Evolutionary conservation across 2,113 vertebrate species (phyloP), one percentile per base, ranked within the genome.

Genomic region (Calidris pugnax): DNA sequence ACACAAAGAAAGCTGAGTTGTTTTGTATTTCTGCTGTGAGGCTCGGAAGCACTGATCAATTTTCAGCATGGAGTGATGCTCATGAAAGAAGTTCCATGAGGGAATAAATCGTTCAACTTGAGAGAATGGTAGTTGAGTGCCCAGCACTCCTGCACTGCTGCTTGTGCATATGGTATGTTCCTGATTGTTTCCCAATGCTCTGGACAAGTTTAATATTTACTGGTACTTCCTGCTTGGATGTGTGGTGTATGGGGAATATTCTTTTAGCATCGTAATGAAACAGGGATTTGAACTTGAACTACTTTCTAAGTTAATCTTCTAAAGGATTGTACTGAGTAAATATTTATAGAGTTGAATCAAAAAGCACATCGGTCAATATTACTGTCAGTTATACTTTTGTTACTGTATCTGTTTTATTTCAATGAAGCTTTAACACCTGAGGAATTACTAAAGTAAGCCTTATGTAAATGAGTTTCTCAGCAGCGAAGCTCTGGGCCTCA

Each of bases 311-410:
- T 85, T 92, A 50, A 87, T 89, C 53, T 90, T 93, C 80, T 78
- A 33, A 93, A 93, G 74, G 33, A 68, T 72, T 78, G 45, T 57
- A 26, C 28, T 77, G 66, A 92, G 90, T 95, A 95, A 95, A 93
- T 96, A 95, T 95, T 95, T 94, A 87, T 69, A 24, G 22, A 81
- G 12, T 78, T 94, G 90, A 79, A 79, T 92, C 62, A 86, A 79
- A 95, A 90, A 93, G 53, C 32, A 56, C n/a, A 30, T 74, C 2
- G 8, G 59, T 93, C 87, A 93, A 33, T 90, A 77, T 76, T 50
- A 73, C 57, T 89, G 66, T 77, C 77, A 85, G 66, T 79, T 95
- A 17, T 18, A 59, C 47, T 26, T 92, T 88, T 73, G 60, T 77
- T 92, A 78, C 24, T 57, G 24, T 75, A 63, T 77, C 93, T 94